Evolutionary conservation across 2,797 vertebrate genomes (phyloP).

Genomic region (Orestias chungarensis): DNA sequence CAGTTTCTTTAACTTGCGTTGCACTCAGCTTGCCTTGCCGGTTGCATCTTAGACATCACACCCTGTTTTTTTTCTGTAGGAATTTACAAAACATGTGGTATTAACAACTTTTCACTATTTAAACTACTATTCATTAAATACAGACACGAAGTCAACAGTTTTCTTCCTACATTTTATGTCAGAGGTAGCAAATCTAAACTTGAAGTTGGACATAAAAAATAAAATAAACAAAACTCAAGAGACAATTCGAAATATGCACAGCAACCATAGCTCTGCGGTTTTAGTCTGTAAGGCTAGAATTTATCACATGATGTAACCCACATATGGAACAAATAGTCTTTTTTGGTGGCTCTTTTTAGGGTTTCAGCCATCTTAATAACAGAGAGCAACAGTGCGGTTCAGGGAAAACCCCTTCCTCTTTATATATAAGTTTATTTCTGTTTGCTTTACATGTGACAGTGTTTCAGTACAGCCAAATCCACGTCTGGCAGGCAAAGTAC

Average conservation of each 20-base stretch:
- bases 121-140: neutral
- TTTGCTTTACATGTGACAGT: constrained; percentile 25
- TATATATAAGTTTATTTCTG: constrained; percentile 21
- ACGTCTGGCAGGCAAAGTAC: constrained; percentile 20
- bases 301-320: neutral
- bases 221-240: too few relatives aligned
- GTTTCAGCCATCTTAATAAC: constrained; percentile 65
- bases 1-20: neutral
- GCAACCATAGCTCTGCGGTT: neutral
- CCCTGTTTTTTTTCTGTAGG: neutral
- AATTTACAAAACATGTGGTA: neutral
- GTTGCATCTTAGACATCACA: neutral
- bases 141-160: neutral
- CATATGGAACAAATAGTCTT: constrained; percentile 44
- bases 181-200: neutral
- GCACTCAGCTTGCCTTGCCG: neutral
- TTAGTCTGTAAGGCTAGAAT: neutral
- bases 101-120: neutral
- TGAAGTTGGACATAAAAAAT: neutral
- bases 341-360: constrained; percentile 27
- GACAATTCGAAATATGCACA: neutral
- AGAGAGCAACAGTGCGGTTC: constrained; percentile 34
- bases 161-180: neutral
- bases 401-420: constrained; percentile 44
- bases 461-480: constrained; percentile 37